These are phyloP conservation scores for Arbacia lixula DNA, from an alignment of 53 echinoderm and acorn worm species.

Conservation along the genomic window DNA sequence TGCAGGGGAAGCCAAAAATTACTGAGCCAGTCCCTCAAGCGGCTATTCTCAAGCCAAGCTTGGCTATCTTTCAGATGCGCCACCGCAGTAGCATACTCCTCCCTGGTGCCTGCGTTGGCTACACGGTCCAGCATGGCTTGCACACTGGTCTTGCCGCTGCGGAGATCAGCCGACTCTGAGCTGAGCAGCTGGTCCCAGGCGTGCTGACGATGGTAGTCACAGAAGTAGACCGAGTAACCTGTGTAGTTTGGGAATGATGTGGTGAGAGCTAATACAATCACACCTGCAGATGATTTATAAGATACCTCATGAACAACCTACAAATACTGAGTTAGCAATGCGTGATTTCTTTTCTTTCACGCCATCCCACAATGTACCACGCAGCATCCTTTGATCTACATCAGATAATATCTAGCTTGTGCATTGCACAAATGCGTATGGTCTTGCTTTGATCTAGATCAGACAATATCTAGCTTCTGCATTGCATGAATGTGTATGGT, in stretches of 20 bases:
- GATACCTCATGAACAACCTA: too few relatives aligned
- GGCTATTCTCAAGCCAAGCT: neutral
- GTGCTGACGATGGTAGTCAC: slow-evolving; percentile 15
- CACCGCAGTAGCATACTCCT: slow-evolving; percentile 2
- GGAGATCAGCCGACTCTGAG: slow-evolving; percentile 1
- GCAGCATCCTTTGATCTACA: too few relatives aligned
- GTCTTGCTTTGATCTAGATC: too few relatives aligned
- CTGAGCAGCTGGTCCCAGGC: slow-evolving; percentile 21
- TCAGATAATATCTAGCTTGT: too few relatives aligned
- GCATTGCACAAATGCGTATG: too few relatives aligned
- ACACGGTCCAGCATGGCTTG: slow-evolving; percentile 7
- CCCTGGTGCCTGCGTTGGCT: neutral
- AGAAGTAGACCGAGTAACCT: slow-evolving; percentile 30
- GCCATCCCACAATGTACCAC: too few relatives aligned
- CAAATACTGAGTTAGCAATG: too few relatives aligned
- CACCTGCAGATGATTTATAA: too few relatives aligned
- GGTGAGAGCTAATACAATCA: too few relatives aligned
- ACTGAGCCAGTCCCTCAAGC: slow-evolving; percentile 1
- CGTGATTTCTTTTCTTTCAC: too few relatives aligned
- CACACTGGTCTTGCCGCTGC: neutral
- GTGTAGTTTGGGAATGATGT: neutral
- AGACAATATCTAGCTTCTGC: too few relatives aligned
- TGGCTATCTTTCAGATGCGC: slow-evolving; percentile 12
- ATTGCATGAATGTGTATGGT: too few relatives aligned
- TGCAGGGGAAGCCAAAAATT: slow-evolving; percentile 8